Conservation (phyloP, 1,140 invertebrate genomes). For the Bombus terrestris region DNA sequence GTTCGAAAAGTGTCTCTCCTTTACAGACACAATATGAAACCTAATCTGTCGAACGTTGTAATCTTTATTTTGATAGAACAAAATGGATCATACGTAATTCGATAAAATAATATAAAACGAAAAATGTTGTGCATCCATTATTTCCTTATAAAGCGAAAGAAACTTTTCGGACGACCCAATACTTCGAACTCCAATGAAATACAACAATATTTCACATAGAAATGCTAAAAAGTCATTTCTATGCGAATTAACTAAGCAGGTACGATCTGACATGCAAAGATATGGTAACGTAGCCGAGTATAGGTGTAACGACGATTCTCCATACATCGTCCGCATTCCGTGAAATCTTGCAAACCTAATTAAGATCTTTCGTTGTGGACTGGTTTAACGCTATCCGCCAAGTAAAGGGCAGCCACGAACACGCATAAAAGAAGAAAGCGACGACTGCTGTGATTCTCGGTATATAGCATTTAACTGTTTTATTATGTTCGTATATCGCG, state of each 20-base stretch:
- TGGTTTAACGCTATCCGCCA: not conserved
- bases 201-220: not conserved
- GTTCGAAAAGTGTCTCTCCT: no score
- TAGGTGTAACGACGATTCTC: not conserved
- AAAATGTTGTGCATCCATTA: no score
- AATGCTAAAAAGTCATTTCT: not conserved
- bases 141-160: no score
- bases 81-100: no score
- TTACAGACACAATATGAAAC: no score
- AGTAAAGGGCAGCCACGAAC: not conserved
- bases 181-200: no score
- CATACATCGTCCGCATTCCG: not conserved
- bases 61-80: no score
- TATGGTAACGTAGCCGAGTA: no score
- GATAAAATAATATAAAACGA: no score
- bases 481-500: not conserved
- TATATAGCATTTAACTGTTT: not conserved
- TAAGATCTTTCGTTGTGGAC: not conserved
- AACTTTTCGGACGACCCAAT: no score
- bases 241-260: not conserved
- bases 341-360: not conserved
- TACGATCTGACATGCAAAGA: not conserved
- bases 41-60: no score
- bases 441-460: not conserved
- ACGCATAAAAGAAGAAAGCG: not conserved